A percentile compares a stretch with the other conserved stretches of the same genome.
phyloP scores from a whole-genome alignment of 2,797 vertebrate genomes.

The Smutsia gigantea region DNA sequence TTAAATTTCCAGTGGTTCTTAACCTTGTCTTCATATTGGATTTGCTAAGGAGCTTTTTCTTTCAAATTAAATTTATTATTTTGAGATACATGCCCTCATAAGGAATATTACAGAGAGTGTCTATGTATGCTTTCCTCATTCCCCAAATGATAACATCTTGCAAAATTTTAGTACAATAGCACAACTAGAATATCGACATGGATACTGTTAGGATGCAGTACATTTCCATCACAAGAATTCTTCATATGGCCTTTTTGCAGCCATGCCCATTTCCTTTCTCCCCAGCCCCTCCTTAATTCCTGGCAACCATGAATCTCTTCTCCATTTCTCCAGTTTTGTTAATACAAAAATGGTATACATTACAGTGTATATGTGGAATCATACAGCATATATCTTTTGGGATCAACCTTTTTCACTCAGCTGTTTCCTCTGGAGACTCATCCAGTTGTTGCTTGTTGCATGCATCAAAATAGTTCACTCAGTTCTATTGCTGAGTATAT shows the following conservation, averaged over 20 bases:
- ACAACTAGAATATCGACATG: background rate
- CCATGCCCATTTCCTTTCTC: background rate
- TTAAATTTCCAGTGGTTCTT: background rate
- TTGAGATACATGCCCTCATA: background rate
- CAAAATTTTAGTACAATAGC: background rate
- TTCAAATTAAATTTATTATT: background rate
- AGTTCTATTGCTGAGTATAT: background rate
- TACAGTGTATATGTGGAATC: background rate
- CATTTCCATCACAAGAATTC: background rate
- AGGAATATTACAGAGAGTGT: background rate
- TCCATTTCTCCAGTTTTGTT: background rate
- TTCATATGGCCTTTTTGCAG: background rate
- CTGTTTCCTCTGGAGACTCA: background rate
- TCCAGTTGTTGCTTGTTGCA: background rate
- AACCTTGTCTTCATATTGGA: background rate
- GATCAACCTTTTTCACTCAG: background rate
- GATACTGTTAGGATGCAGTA: background rate
- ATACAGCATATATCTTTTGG: background rate
- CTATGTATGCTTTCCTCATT: background rate
- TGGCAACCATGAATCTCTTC: background rate
- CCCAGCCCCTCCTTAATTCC: background rate
- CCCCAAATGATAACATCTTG: background rate
- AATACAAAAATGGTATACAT: background rate
- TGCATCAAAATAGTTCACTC: background rate
- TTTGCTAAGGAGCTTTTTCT: background rate